Evolutionary conservation across 64 coral and sea anemone species (phyloP), one percentile per base, ranked within the genome.

Genomic region (Actinia tenebrosa): DNA sequence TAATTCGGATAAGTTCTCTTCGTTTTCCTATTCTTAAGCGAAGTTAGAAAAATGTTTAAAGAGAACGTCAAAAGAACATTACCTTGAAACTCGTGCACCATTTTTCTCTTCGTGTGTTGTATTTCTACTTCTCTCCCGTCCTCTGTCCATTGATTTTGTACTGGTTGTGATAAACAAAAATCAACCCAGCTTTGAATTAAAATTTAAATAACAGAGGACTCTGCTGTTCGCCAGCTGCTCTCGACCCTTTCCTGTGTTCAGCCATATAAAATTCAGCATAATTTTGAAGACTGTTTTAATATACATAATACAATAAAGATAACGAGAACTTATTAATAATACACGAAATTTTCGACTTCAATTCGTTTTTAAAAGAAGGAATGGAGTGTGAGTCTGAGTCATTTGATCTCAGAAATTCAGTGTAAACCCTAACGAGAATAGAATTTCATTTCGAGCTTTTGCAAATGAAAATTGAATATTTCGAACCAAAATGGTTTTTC

Each of bases 241-340:
- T 66, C 63, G 22, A 23, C 3, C 15, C 77, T 79, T 44, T 81
- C 79, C 22, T 50, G 50, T 50, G 79, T 53, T 19, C 43, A 7
- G 4, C 44, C 43, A 81, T 81, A 81, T 53, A 81, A 81, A 81
- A 81, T 81, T 81, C 79, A 81, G 79, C 42, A 81, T 81, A 81
- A 81, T 81, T 50, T 53, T 23, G 22, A 45, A 81, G 79, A 15
- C 79, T 81, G 79, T 81, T 81, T 81, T 81, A 81, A 81, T 81
- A 81, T 81, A 81, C 79, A 52, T 52, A 81, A 81, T 20, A 81
- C 5, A 81, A 81, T 75, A 25, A 53, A 81, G 50, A 81, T 50
- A 53, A 81, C 79, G 44, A 81, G 17, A 47, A 16, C 79, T 81
- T 53, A 81, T 81, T 50, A 81, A 81, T 81, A 50, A 81, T 81